Evolutionary conservation across 2,113 vertebrate species (phyloP).

Genomic region (Electrona antarctica): DNA sequence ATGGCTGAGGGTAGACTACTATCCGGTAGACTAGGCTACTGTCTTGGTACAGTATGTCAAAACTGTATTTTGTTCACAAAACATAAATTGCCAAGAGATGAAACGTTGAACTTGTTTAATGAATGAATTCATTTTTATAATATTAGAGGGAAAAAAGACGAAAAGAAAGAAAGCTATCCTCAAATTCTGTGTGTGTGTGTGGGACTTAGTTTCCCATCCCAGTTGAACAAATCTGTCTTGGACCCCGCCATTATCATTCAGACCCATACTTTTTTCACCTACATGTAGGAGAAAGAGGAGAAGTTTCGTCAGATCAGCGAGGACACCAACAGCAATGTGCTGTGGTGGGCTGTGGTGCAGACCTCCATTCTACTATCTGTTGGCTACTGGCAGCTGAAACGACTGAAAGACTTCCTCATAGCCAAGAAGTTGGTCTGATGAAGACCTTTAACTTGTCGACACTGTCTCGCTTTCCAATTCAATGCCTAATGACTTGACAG

Average conservation of each 20-base stretch:
- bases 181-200: too few species aligned
- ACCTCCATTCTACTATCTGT: slow-evolving; percentile 84
- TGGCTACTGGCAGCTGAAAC: slow-evolving; percentile 92
- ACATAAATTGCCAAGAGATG: too few species aligned
- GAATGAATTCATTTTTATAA: too few species aligned
- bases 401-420: slow-evolving; percentile 90
- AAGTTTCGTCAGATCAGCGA: slow-evolving; percentile 87
- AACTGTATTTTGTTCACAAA: too few species aligned
- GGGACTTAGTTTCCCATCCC: too few species aligned
- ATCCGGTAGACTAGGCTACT: too few species aligned
- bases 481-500: neutral
- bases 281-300: slow-evolving; percentile 87
- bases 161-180: too few species aligned
- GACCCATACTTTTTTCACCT: slow-evolving; percentile 5
- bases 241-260: neutral
- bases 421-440: slow-evolving; percentile 90
- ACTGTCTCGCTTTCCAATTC: neutral
- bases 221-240: neutral
- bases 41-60: too few species aligned
- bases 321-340: slow-evolving; percentile 86
- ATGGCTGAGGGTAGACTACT: too few species aligned
- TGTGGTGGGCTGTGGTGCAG: slow-evolving; percentile 89
- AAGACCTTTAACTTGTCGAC: neutral
- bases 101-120: too few species aligned
- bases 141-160: too few species aligned